A percentile compares a stretch with the other conserved stretches of the same genome.
Conservation (phyloP, 2,888 invertebrate genomes). For the Gerris lacustris region DNA sequence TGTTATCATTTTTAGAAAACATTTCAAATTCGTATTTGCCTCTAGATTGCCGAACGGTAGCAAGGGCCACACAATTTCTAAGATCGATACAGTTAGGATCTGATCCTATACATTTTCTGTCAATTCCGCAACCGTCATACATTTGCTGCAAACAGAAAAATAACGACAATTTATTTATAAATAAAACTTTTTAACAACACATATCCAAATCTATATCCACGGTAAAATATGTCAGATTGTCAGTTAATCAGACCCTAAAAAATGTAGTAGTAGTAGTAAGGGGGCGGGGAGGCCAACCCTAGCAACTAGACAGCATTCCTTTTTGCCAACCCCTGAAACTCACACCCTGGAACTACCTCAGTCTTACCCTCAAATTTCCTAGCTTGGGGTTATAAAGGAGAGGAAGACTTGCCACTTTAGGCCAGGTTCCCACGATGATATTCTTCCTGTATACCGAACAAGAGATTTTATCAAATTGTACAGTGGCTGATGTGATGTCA, state of each 20-base stretch:
- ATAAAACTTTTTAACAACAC: background rate
- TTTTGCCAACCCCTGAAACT: too few relatives aligned
- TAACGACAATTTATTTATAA: constrained; percentile 3
- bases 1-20: constrained; percentile 37
- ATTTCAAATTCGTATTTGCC: constrained; percentile 49
- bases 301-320: too few relatives aligned
- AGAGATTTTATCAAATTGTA: too few relatives aligned
- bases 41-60: constrained; percentile 46
- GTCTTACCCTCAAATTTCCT: too few relatives aligned
- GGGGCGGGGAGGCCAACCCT: too few relatives aligned
- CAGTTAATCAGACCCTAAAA: constrained; percentile 8
- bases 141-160: constrained; percentile 39
- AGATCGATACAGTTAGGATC: constrained; percentile 54
- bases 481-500: too few relatives aligned
- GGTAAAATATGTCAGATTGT: background rate
- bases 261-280: too few relatives aligned
- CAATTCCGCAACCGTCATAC: constrained; percentile 58
- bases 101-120: constrained; percentile 66
- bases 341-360: too few relatives aligned
- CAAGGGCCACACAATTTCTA: constrained; percentile 56
- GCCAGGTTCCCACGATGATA: too few relatives aligned
- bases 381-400: too few relatives aligned
- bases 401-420: too few relatives aligned
- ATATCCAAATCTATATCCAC: background rate
- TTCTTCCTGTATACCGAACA: too few relatives aligned